Base-by-base conservation (phyloP, 2,797 vertebrate species). In the Morelia viridis region DNA sequence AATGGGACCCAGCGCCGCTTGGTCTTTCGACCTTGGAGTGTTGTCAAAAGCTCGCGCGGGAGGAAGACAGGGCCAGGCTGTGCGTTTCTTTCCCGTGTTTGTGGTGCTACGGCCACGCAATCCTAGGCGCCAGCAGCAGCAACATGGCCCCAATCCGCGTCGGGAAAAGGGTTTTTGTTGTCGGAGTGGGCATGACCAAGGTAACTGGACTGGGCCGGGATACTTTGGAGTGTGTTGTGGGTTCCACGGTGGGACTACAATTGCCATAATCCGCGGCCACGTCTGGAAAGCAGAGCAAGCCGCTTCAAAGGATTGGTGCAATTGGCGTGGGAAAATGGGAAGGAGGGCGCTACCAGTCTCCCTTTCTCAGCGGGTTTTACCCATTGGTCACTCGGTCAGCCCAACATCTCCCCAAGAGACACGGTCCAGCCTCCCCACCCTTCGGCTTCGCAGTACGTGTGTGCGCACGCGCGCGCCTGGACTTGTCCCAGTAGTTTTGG, bases 141-240 rank as follows among this genome's bases (percentile, higher is more conserved):
- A 46, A 22, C 76, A 97, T 97, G 98, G 95, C 94, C 57, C 96
- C 95, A 0, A 10, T 1, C n/a, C 50, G 0, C 11, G 9, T 4
- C 1, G 96, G 35, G 53, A 98, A 96, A 92, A 97, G 97, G 58
- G 99, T 98, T 61, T 99, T 99, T 96, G 98, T 99, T 94, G 97
- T 99, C 95, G 99, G 99, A 19, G 99, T 99, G 64, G 99, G 99
- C 19, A 99, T 99, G 99, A 99, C 99, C 57, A 99, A 99, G 99
- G 99, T 99, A 98, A 62, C 76, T 3, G 28, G 26, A 57, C 24
- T 0, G 87, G 0, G 4, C 71, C 19, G 71, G 71, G 35, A 76
- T 76, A 76, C 7, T 76, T 41, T 35, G 71, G 76, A 46, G 41
- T 22, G 71, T 22, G 17, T 24, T 46, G 19, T 22, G 71, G 41